A percentile compares a stretch with the other conserved stretches of the same genome.
These are phyloP conservation scores for Myzus persicae DNA, from an alignment of 1,140 invertebrate genomes.

Conservation along the genomic window DNA sequence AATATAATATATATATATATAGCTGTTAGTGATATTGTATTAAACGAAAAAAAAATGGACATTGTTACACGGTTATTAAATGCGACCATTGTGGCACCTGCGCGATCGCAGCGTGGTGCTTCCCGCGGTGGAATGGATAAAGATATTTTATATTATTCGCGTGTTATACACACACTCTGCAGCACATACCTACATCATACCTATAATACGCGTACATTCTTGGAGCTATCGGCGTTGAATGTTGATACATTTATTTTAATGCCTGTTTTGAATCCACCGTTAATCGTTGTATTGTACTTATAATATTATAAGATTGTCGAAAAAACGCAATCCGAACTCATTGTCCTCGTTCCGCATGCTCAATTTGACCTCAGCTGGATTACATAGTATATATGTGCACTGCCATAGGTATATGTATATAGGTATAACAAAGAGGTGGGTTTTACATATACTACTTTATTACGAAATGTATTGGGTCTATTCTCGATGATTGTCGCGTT, in stretches of 20 bases:
- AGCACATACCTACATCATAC: neutral
- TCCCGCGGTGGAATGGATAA: constrained; percentile 22
- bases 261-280: neutral
- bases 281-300: neutral
- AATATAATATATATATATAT: neutral
- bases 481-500: neutral
- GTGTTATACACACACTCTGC: neutral
- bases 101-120: constrained; percentile 29
- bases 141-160: neutral
- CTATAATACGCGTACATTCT: neutral
- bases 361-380: neutral
- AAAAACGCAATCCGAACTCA: neutral
- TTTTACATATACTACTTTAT: neutral
- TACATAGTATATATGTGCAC: neutral
- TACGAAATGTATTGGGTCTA: neutral
- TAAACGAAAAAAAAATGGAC: constrained; percentile 18
- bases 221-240: neutral
- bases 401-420: neutral
- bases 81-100: constrained; percentile 41
- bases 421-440: neutral
- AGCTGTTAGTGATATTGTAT: neutral
- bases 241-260: constrained; percentile 16
- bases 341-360: constrained; percentile 1
- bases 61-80: constrained; percentile 56
- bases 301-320: neutral